phyloP scores from a whole-genome alignment of 2,888 invertebrate species.

The Napeogenes sylphis region DNA sequence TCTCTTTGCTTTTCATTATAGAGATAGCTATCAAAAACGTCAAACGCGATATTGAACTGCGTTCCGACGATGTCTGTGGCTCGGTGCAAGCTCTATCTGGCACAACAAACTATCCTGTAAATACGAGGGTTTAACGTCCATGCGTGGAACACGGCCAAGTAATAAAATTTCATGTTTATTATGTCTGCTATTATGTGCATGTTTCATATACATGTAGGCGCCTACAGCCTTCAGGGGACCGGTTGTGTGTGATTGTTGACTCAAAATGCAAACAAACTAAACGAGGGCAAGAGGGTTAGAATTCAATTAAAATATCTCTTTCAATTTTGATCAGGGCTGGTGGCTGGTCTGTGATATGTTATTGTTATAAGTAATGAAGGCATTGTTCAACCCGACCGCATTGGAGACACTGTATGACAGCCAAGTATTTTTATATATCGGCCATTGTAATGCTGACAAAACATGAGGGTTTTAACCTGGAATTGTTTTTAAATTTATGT shows the following conservation, averaged over 20 bases:
- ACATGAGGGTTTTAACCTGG: slow-evolving; percentile 8
- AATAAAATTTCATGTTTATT: slow-evolving; percentile 76
- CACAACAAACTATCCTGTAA: slow-evolving; percentile 59
- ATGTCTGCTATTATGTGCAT: slow-evolving; percentile 62
- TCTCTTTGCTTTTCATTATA: too few species aligned
- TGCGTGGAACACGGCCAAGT: slow-evolving; percentile 75
- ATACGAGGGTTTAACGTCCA: slow-evolving; percentile 67
- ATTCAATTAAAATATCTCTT: slow-evolving; percentile 51
- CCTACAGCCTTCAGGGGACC: slow-evolving; percentile 43
- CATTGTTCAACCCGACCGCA: slow-evolving; percentile 64
- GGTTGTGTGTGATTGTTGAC: slow-evolving; percentile 38
- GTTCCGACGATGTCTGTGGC: slow-evolving; percentile 11
- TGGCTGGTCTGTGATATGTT: slow-evolving; percentile 48
- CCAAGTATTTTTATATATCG: slow-evolving; percentile 57
- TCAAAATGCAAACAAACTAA: slow-evolving; percentile 35
- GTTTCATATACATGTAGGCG: slow-evolving; percentile 44
- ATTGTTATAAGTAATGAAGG: slow-evolving; percentile 67
- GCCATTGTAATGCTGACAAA: slow-evolving; percentile 42
- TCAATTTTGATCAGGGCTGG: slow-evolving; percentile 43
- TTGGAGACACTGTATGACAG: slow-evolving; percentile 57
- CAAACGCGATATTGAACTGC: neutral
- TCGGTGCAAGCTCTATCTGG: slow-evolving; percentile 33
- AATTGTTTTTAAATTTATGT: slow-evolving; percentile 2
- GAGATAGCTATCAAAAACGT: neutral
- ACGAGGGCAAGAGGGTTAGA: slow-evolving; percentile 31